A percentile compares a stretch with the other conserved stretches of the same genome.
Evolutionary conservation across 2,888 invertebrate genomes (phyloP).

Genomic region (Folsomia manolachei): DNA sequence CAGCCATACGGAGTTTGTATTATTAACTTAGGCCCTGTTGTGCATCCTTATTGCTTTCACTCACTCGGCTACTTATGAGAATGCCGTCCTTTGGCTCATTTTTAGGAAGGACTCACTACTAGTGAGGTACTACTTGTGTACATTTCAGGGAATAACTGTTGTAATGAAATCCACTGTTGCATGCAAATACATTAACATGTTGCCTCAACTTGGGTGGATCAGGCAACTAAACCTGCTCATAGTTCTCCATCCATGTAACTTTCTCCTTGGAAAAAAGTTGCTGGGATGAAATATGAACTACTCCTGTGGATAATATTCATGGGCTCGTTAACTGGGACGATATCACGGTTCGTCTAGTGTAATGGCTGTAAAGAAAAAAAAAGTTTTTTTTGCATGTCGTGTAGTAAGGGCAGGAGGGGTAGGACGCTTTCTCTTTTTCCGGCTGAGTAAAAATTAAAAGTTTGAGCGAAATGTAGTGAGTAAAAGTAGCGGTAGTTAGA

Average conservation of each 20-base stretch:
- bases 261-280: neutral
- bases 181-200: neutral
- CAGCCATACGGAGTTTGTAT: too few relatives aligned
- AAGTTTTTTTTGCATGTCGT: neutral
- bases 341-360: neutral
- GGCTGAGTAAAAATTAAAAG: too few relatives aligned
- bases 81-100: too few relatives aligned
- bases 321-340: neutral
- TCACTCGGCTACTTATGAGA: neutral
- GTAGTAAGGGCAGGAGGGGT: neutral
- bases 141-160: too few relatives aligned
- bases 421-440: neutral
- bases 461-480: neutral
- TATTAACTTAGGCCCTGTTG: conserved; percentile 4
- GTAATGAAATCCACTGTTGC: conserved; percentile 1
- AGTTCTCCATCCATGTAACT: neutral
- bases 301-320: neutral
- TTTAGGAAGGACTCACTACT: too few relatives aligned
- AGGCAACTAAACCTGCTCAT: too few relatives aligned
- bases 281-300: neutral
- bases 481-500: neutral
- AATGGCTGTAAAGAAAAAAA: neutral
- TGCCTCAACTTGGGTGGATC: neutral
- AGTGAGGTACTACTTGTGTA: too few relatives aligned
- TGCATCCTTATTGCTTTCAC: neutral